phyloP scores from a whole-genome alignment of 2,113 vertebrate species.

The Coturnix japonica region DNA sequence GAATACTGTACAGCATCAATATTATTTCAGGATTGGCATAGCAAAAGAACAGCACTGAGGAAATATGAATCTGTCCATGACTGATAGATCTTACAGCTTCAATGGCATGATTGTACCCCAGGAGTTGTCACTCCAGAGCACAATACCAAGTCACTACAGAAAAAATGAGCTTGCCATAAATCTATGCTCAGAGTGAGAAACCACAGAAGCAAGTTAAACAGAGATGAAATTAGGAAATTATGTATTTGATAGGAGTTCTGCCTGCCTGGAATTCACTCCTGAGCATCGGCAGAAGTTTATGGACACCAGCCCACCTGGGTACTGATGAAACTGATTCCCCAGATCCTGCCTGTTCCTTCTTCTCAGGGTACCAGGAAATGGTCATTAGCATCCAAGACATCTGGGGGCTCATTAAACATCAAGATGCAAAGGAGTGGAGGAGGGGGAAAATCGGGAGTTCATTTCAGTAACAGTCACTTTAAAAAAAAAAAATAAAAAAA shows the following conservation, averaged over 20 bases:
- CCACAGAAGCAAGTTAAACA: background rate
- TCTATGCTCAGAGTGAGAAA: background rate
- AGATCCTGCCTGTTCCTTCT: background rate
- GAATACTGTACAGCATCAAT: background rate
- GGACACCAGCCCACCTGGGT: background rate
- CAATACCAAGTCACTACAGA: background rate
- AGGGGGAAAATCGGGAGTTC: constrained; percentile 40
- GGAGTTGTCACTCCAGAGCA: background rate
- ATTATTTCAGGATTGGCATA: background rate
- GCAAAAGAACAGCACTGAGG: background rate
- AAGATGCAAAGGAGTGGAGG: background rate
- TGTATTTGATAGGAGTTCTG: background rate
- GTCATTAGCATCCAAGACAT: constrained; percentile 53
- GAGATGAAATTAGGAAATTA: background rate
- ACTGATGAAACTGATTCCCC: background rate
- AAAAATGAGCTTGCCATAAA: background rate
- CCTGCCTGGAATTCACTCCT: background rate
- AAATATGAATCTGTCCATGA: background rate
- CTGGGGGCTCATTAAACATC: constrained; percentile 48
- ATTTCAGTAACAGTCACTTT: constrained; percentile 55
- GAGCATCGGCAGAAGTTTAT: background rate
- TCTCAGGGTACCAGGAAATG: background rate
- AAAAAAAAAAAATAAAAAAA: constrained; percentile 28
- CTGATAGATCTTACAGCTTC: background rate
- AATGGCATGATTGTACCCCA: background rate